Conservation (phyloP, 2,797 vertebrate genomes). For the Pangasius djambal region DNA sequence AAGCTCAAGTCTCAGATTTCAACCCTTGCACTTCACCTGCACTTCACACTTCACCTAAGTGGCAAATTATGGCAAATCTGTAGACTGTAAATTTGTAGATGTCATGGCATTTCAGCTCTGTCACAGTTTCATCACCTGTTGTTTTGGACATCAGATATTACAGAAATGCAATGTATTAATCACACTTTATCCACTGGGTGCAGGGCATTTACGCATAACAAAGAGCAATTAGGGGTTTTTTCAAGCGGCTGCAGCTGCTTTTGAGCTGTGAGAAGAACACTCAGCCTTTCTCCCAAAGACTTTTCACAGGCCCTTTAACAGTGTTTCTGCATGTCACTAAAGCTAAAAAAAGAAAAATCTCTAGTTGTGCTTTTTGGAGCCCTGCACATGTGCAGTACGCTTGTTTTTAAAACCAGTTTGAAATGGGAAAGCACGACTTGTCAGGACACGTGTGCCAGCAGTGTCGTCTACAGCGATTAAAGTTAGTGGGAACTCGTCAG, state of each 20-base stretch:
- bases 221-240: constrained; percentile 87
- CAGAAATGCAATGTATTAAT: constrained; percentile 66
- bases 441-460: constrained; percentile 57
- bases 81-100: not conserved
- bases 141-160: constrained; percentile 66
- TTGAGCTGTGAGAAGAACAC: constrained; percentile 69
- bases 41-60: not conserved
- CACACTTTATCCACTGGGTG: constrained; percentile 75
- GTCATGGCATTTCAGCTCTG: constrained; percentile 18
- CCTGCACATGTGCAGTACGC: not conserved
- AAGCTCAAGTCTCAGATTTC: not conserved
- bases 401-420: not conserved
- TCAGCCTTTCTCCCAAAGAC: not conserved
- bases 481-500: constrained; percentile 60
- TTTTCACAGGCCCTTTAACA: not conserved
- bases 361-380: constrained; percentile 48
- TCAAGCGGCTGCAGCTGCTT: constrained; percentile 93
- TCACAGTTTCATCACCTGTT: constrained; percentile 53
- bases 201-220: constrained; percentile 93
- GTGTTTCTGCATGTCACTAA: not conserved
- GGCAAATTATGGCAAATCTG: not conserved
- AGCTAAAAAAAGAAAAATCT: not conserved
- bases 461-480: constrained; percentile 60
- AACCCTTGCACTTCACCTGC: not conserved
- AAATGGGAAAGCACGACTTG: constrained; percentile 15